These are phyloP conservation scores for Ylistrum balloti DNA, from an alignment of 1,140 invertebrate species.

Conservation along the genomic window DNA sequence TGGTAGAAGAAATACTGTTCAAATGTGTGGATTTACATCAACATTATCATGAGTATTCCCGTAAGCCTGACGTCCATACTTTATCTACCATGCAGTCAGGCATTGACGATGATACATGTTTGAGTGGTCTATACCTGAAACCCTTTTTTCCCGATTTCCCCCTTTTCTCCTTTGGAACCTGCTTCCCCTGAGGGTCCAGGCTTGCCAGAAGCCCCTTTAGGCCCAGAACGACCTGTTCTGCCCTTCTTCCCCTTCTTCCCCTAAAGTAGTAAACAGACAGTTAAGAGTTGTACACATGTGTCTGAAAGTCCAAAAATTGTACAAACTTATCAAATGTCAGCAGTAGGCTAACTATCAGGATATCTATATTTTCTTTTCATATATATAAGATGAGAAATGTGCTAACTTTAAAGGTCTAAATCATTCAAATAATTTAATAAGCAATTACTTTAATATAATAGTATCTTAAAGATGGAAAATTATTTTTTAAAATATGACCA, in stretches of 20 bases:
- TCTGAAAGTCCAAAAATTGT: no score
- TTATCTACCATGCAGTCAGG: neutral
- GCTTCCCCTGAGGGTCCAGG: slow-evolving; percentile 60
- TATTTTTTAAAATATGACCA: no score
- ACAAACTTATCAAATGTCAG: no score
- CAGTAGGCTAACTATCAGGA: no score
- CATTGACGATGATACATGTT: neutral
- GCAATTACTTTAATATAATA: no score
- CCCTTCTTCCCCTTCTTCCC: slow-evolving; percentile 60
- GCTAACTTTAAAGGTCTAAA: no score
- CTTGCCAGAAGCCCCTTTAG: slow-evolving; percentile 66
- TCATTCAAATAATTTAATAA: no score
- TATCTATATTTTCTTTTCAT: no score
- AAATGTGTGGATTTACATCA: neutral
- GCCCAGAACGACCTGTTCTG: slow-evolving; percentile 61
- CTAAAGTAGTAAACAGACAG: slow-evolving; percentile 45
- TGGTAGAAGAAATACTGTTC: neutral
- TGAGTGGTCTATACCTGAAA: slow-evolving; percentile 60
- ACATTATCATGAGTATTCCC: neutral
- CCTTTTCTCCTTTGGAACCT: slow-evolving; percentile 67
- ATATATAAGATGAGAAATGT: no score
- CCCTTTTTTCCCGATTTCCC: slow-evolving; percentile 64
- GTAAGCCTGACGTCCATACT: no score
- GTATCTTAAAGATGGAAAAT: no score
- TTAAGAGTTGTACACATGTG: no score